Conservation (phyloP, 1,140 invertebrate genomes). For the Drosophila malerkotliana region DNA sequence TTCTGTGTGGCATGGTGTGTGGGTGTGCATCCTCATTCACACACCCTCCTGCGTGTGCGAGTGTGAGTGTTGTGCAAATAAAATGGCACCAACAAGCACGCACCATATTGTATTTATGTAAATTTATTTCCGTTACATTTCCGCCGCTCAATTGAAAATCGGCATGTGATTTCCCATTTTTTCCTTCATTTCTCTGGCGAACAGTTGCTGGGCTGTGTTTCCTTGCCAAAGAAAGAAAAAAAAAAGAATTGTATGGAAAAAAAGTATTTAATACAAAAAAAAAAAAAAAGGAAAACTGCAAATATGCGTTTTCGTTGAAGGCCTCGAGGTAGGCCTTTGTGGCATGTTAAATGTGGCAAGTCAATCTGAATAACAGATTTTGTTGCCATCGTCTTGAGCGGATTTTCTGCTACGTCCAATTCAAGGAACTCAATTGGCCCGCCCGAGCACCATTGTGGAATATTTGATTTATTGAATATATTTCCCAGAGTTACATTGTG, state of each 20-base stretch:
- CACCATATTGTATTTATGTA: conserved; percentile 83
- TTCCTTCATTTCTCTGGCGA: conserved; percentile 33
- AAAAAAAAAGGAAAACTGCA: conserved; percentile 50
- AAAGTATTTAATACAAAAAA: conserved; percentile 42
- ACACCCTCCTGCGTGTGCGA: conserved; percentile 13
- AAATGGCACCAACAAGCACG: conserved; percentile 78
- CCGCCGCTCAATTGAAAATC: conserved; percentile 82
- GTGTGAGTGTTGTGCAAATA: conserved; percentile 71
- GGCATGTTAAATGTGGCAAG: conserved; percentile 50
- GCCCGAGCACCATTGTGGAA: conserved; percentile 11
- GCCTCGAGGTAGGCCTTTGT: conserved; percentile 18
- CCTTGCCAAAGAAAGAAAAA: conserved; percentile 17
- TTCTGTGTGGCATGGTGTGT: not conserved
- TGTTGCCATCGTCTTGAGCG: conserved; percentile 26
- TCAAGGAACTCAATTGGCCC: conserved; percentile 32
- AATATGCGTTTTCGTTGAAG: conserved; percentile 50
- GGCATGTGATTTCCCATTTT: conserved; percentile 71
- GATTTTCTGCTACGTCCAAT: conserved; percentile 14
- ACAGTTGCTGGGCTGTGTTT: conserved; percentile 44
- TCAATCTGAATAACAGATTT: conserved; percentile 56
- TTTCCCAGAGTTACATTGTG: not conserved
- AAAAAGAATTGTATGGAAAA: conserved; percentile 33
- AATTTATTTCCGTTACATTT: conserved; percentile 83
- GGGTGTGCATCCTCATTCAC: conserved; percentile 32
- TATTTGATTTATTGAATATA: conserved; percentile 22